Conservation (phyloP, 2,888 invertebrate genomes). For the Nezara viridula region DNA sequence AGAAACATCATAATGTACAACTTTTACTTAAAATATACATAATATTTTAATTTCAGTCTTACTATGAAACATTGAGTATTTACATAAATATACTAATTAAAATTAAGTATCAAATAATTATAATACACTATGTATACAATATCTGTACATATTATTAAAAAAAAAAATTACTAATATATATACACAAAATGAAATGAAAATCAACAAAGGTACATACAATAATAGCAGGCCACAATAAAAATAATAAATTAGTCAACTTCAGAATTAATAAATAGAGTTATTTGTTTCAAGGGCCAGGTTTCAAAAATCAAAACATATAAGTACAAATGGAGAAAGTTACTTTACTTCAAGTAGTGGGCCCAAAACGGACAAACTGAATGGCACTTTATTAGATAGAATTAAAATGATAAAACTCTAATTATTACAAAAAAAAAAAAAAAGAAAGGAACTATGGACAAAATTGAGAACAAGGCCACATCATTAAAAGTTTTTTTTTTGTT, state of each 20-base stretch:
- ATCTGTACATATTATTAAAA: conserved; percentile 44
- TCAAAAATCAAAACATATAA: neutral
- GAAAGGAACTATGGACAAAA: conserved; percentile 49
- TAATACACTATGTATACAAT: conserved; percentile 59
- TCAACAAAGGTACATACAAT: conserved; percentile 34
- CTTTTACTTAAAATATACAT: conserved; percentile 49
- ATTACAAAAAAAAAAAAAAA: conserved; percentile 48
- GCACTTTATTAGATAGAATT: conserved; percentile 13
- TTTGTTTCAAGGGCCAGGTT: neutral
- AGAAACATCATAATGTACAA: conserved; percentile 55
- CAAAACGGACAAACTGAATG: neutral
- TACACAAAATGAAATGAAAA: conserved; percentile 28
- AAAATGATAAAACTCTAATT: neutral
- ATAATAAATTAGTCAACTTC: neutral
- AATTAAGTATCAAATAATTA: conserved; percentile 59
- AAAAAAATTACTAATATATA: conserved; percentile 15
- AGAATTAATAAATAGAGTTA: neutral
- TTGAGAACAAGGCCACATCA: conserved; percentile 40
- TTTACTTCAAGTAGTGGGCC: neutral
- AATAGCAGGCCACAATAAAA: conserved; percentile 30
- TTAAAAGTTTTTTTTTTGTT: neutral
- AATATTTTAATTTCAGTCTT: conserved; percentile 58
- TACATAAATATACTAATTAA: conserved; percentile 48
- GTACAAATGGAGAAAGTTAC: neutral
- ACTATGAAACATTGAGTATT: conserved; percentile 59